A percentile compares a stretch with the other conserved stretches of the same genome.
Conservation (phyloP, 2,888 invertebrate genomes). For the Neoaliturus tenellus region DNA sequence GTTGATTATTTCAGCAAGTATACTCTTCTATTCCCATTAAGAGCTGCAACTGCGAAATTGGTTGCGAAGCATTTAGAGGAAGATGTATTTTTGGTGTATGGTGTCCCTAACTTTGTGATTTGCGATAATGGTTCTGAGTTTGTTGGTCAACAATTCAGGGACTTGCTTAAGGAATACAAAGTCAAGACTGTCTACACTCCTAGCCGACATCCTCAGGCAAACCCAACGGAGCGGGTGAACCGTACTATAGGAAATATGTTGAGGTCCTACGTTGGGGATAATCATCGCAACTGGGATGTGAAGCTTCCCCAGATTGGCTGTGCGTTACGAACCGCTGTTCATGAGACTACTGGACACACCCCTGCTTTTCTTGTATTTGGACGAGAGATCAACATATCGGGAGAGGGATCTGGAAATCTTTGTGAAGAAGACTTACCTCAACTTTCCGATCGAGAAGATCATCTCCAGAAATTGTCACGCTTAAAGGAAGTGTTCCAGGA, state of each 20-base stretch:
- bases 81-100: constrained; percentile 36
- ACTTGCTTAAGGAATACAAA: constrained; percentile 4
- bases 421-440: not conserved
- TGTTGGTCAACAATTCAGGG: not conserved
- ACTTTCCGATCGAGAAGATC: not conserved
- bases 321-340: constrained; percentile 63
- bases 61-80: constrained; percentile 37
- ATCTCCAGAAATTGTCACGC: not conserved
- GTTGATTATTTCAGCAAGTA: constrained; percentile 67
- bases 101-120: constrained; percentile 24
- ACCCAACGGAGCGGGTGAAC: constrained; percentile 69
- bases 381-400: not conserved
- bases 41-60: constrained; percentile 62
- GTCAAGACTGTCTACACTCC: constrained; percentile 65
- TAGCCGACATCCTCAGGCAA: constrained; percentile 68
- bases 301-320: constrained; percentile 61
- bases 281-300: constrained; percentile 67
- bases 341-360: constrained; percentile 63
- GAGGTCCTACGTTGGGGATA: constrained; percentile 65
- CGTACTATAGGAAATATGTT: constrained; percentile 69
- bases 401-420: not conserved
- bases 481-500: not conserved
- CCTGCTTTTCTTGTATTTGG: constrained; percentile 63
- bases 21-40: constrained; percentile 62
- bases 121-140: constrained; percentile 45